A percentile compares a stretch with the other conserved stretches of the same genome.
Conservation (phyloP, 1,140 invertebrate genomes). For the Drosophila ohnishii region DNA sequence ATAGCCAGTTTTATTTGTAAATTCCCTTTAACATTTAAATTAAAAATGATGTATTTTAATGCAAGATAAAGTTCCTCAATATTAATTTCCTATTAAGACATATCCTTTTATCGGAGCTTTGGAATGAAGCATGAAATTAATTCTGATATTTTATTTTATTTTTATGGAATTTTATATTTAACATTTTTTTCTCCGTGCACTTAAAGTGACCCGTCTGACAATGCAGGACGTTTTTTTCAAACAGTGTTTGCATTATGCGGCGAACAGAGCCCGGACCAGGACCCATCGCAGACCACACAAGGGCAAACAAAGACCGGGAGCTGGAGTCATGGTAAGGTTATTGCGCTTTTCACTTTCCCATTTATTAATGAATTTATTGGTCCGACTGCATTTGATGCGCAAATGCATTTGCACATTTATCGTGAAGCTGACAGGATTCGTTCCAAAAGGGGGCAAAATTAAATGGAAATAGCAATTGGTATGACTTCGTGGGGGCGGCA, state of each 20-base stretch:
- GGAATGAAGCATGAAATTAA: too few relatives aligned
- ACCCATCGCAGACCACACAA: constrained; percentile 38
- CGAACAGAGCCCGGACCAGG: neutral
- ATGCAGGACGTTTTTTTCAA: constrained; percentile 28
- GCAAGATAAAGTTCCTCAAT: too few relatives aligned
- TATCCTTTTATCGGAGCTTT: too few relatives aligned
- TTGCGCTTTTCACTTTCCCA: constrained; percentile 61
- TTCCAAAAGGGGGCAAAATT: constrained; percentile 6
- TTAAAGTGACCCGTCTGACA: constrained; percentile 2
- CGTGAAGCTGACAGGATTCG: constrained; percentile 25
- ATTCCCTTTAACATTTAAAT: neutral
- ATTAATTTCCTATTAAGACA: too few relatives aligned
- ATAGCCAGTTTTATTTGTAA: neutral
- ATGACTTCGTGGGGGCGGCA: constrained; percentile 2
- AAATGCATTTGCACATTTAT: constrained; percentile 56
- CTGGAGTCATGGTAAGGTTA: constrained; percentile 19
- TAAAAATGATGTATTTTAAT: too few relatives aligned
- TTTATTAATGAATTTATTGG: constrained; percentile 73
- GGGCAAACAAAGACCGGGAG: constrained; percentile 45
- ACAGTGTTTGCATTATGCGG: constrained; percentile 55
- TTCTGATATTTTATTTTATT: too few relatives aligned
- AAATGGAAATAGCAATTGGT: constrained; percentile 9
- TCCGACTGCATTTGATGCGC: constrained; percentile 56
- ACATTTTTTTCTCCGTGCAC: neutral
- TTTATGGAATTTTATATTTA: too few relatives aligned